Evolutionary conservation across 2,888 invertebrate species (phyloP).

Genomic region (Automeris io): DNA sequence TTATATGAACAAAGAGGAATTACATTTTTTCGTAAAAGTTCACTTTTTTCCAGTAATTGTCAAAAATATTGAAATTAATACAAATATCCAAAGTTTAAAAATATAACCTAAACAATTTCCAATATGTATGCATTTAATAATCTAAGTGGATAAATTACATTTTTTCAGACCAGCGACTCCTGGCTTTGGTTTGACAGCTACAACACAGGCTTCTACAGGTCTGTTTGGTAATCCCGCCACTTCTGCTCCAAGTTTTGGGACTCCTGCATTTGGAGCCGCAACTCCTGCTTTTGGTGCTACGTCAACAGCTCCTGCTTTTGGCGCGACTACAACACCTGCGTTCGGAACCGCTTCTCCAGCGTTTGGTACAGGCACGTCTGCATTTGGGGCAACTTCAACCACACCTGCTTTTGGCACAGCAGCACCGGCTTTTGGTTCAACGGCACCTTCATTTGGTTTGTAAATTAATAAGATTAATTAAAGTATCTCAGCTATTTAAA

Average conservation of each 20-base stretch:
- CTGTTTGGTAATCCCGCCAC: slow-evolving; percentile 46
- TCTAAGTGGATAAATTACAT: no score
- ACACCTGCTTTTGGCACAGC: slow-evolving; percentile 21
- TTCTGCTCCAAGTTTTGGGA: slow-evolving; percentile 29
- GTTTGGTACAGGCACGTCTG: slow-evolving; percentile 29
- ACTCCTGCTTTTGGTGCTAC: slow-evolving; percentile 23
- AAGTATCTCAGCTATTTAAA: background rate
- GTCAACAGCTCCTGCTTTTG: slow-evolving; percentile 23
- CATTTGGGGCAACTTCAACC: slow-evolving; percentile 22
- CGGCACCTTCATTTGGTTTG: slow-evolving; percentile 28
- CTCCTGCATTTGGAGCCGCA: slow-evolving; percentile 29
- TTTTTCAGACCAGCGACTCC: slow-evolving; percentile 48
- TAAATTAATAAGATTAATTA: slow-evolving; percentile 13
- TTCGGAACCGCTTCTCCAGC: slow-evolving; percentile 34
- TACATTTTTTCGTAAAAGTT: no score
- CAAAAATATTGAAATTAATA: background rate
- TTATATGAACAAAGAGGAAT: background rate
- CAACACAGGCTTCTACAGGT: slow-evolving; percentile 49
- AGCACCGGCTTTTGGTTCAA: slow-evolving; percentile 29
- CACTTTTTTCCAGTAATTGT: no score
- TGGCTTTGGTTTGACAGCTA: slow-evolving; percentile 45
- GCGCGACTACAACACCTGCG: slow-evolving; percentile 30
- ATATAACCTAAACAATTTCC: background rate
- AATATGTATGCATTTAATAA: background rate
- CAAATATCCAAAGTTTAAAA: background rate